phyloP scores from a whole-genome alignment of 1,140 invertebrate species.

The Gryon sp. region DNA sequence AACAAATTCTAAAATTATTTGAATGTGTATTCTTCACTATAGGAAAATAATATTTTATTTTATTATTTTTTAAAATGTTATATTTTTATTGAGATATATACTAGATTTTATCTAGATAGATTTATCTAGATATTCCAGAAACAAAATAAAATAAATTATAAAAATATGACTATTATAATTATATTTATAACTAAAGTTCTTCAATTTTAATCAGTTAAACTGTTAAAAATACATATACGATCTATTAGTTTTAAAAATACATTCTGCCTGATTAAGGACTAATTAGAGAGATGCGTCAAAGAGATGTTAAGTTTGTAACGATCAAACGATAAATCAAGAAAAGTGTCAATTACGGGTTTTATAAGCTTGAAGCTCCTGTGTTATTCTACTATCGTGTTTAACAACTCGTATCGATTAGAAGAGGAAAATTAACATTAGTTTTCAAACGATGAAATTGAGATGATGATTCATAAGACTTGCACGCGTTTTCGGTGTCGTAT shows the following conservation, averaged over 20 bases:
- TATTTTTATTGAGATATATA: too few species aligned
- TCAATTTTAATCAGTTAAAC: too few species aligned
- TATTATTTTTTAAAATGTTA: too few species aligned
- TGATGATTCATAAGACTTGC: conserved; percentile 45
- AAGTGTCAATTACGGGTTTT: conserved; percentile 53
- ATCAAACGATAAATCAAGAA: conserved; percentile 50
- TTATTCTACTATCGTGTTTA: conserved; percentile 43
- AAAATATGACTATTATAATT: too few species aligned
- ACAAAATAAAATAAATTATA: too few species aligned
- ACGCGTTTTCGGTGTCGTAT: conserved; percentile 61
- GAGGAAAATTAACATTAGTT: conserved; percentile 2
- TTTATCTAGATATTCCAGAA: too few species aligned
- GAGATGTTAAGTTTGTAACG: conserved; percentile 14
- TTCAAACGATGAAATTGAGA: conserved; percentile 42
- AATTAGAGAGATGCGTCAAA: conserved; percentile 24
- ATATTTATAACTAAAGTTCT: too few species aligned
- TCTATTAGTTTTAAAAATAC: background rate
- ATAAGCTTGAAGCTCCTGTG: conserved; percentile 10
- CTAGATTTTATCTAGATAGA: too few species aligned
- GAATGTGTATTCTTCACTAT: too few species aligned
- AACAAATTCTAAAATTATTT: too few species aligned
- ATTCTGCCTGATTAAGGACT: conserved; percentile 4
- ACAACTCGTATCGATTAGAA: conserved; percentile 44
- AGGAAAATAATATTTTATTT: too few species aligned
- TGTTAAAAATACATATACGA: too few species aligned